Evolutionary conservation across 2,888 invertebrate genomes (phyloP).

Genomic region (Apodemia mormo): DNA sequence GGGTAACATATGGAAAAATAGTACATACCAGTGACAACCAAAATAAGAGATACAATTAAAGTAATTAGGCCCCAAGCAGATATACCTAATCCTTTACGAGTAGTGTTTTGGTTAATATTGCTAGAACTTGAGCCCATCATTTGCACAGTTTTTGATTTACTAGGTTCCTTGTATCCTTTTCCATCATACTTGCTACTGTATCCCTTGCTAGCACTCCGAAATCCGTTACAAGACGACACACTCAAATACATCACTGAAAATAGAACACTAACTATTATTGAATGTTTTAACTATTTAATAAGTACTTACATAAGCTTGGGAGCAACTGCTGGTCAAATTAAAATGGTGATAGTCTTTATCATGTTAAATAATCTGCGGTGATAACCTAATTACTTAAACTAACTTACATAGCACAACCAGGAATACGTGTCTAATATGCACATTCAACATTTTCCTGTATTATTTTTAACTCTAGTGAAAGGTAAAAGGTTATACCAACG

Average conservation of each 20-base stretch:
- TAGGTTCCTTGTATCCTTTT: slow-evolving; percentile 39
- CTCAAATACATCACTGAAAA: slow-evolving; percentile 30
- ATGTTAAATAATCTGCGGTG: not conserved
- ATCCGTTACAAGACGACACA: slow-evolving; percentile 28
- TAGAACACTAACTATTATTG: slow-evolving; percentile 6
- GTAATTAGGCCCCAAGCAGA: slow-evolving; percentile 85
- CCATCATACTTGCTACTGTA: slow-evolving; percentile 30
- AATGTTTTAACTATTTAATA: not conserved
- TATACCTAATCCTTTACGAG: slow-evolving; percentile 70
- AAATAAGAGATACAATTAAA: slow-evolving; percentile 74
- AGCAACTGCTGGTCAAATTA: no score
- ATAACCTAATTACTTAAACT: not conserved
- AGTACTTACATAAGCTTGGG: not conserved
- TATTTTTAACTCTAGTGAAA: not conserved
- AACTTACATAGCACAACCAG: slow-evolving; percentile 60
- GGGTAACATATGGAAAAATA: slow-evolving; percentile 86
- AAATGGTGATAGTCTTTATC: not conserved
- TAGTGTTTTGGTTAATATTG: slow-evolving; percentile 47
- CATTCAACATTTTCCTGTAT: slow-evolving; percentile 49
- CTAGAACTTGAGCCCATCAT: not conserved
- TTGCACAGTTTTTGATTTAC: slow-evolving; percentile 41
- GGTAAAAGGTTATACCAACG: not conserved
- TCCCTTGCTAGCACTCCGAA: slow-evolving; percentile 26
- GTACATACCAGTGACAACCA: slow-evolving; percentile 80
- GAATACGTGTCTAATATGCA: slow-evolving; percentile 48